Evolutionary conservation across 2,797 vertebrate genomes (phyloP).

Genomic region (Myioborus miniatus): DNA sequence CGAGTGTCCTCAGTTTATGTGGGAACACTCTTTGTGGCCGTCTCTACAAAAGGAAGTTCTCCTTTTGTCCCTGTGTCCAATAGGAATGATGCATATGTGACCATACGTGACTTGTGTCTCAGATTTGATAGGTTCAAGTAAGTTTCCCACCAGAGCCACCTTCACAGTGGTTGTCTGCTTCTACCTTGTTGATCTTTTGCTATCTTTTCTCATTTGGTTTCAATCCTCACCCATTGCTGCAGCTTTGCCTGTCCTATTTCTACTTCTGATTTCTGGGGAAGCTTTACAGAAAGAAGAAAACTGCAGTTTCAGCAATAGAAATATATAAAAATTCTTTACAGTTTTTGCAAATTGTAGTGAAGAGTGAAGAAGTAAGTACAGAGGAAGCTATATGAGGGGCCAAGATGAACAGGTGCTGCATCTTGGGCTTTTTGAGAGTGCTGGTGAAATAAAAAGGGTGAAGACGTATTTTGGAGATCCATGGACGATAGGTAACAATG

Average conservation of each 20-base stretch:
- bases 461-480: background rate
- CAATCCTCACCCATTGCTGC: background rate
- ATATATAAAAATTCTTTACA: background rate
- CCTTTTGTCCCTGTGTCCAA: background rate
- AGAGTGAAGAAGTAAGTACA: background rate
- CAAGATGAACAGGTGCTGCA: background rate
- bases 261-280: background rate
- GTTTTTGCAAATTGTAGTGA: background rate
- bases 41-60: background rate
- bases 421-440: background rate
- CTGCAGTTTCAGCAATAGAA: background rate
- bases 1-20: background rate
- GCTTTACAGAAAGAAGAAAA: background rate
- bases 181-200: background rate
- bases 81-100: fast-evolving
- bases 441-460: background rate
- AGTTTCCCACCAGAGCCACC: background rate
- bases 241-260: background rate
- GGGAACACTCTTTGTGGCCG: background rate
- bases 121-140: background rate
- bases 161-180: background rate
- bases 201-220: background rate
- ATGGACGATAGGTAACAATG: background rate
- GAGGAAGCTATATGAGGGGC: background rate
- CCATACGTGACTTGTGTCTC: fast-evolving